Evolutionary conservation across 2,797 vertebrate species (phyloP).

Genomic region (Sebastes glaucus): DNA sequence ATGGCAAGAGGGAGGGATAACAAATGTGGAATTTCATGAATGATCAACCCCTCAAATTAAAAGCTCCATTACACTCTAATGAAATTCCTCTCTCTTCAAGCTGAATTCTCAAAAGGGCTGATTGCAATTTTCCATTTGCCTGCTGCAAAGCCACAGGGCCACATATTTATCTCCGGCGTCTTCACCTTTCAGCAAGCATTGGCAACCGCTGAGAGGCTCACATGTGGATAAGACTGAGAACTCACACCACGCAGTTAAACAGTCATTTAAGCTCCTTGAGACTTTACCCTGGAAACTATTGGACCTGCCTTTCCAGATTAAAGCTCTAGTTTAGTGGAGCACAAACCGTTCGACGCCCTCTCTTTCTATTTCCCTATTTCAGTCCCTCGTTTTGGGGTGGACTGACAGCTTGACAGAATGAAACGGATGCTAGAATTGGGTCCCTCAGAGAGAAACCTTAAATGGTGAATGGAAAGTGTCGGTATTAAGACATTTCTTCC

Average conservation of each 20-base stretch:
- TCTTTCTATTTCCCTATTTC: constrained; percentile 11
- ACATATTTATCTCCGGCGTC: constrained; percentile 47
- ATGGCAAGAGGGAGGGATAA: constrained; percentile 58
- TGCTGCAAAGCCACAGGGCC: constrained; percentile 51
- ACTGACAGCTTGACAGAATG: constrained; percentile 67
- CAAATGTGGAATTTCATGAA: constrained; percentile 78
- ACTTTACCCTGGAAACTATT: constrained; percentile 17
- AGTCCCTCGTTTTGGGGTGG: constrained; percentile 5
- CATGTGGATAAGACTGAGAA: constrained; percentile 27
- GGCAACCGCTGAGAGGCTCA: constrained; percentile 27
- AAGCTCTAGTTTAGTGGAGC: constrained; percentile 42
- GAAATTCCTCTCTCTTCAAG: constrained; percentile 71
- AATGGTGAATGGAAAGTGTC: constrained; percentile 41
- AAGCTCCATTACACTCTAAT: constrained; percentile 80
- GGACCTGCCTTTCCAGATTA: constrained; percentile 38
- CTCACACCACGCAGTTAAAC: constrained; percentile 41
- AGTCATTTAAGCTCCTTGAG: constrained; percentile 42
- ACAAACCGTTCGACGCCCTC: constrained; percentile 26
- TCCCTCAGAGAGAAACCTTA: constrained; percentile 38
- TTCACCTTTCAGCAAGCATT: constrained; percentile 45
- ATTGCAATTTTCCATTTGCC: constrained; percentile 66
- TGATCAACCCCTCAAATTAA: constrained; percentile 78
- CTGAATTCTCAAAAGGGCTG: constrained; percentile 62
- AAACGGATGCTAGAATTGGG: constrained; percentile 51
- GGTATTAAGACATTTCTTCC: constrained; percentile 55